These are phyloP conservation scores for Charanyca ferruginea DNA, from an alignment of 2,888 invertebrate genomes.

Conservation along the genomic window DNA sequence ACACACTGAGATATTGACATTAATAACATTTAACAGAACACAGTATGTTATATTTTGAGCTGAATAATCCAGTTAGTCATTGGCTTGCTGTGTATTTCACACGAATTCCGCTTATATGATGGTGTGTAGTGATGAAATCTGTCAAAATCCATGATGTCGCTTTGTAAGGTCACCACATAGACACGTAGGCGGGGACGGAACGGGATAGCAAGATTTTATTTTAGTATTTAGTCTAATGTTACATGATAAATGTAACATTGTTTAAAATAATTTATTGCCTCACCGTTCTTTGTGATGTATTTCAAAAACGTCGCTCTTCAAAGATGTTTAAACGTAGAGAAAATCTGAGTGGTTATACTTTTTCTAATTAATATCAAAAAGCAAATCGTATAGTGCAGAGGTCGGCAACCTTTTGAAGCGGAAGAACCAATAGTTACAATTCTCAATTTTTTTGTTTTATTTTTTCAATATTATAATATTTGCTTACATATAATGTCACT, in stretches of 20 bases:
- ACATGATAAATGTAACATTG: slow-evolving; percentile 28
- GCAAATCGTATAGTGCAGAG: too few species aligned
- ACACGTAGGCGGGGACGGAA: slow-evolving; percentile 52
- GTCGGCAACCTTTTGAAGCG: too few species aligned
- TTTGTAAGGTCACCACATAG: slow-evolving; percentile 43
- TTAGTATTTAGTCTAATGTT: slow-evolving; percentile 43
- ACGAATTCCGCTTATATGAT: slow-evolving; percentile 17
- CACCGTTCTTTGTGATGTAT: slow-evolving; percentile 23
- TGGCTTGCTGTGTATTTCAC: slow-evolving; percentile 51
- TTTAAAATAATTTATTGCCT: slow-evolving; percentile 34
- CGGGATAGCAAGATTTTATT: slow-evolving; percentile 47
- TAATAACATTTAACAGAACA: slow-evolving; percentile 54
- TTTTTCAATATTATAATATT: too few species aligned
- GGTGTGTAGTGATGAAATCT: slow-evolving; percentile 33
- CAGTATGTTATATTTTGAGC: slow-evolving; percentile 72
- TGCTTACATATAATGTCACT: too few species aligned
- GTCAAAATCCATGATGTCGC: slow-evolving; percentile 52
- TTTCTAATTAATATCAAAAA: not conserved
- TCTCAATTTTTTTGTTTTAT: too few species aligned
- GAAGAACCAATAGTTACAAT: too few species aligned
- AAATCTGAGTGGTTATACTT: not conserved
- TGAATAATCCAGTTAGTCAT: slow-evolving; percentile 71
- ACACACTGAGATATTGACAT: slow-evolving; percentile 24
- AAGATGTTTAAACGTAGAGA: slow-evolving; percentile 4
- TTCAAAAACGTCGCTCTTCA: slow-evolving; percentile 4